Base-by-base conservation (phyloP, 1,140 invertebrate genomes). In the Centruroides sculpturatus region DNA sequence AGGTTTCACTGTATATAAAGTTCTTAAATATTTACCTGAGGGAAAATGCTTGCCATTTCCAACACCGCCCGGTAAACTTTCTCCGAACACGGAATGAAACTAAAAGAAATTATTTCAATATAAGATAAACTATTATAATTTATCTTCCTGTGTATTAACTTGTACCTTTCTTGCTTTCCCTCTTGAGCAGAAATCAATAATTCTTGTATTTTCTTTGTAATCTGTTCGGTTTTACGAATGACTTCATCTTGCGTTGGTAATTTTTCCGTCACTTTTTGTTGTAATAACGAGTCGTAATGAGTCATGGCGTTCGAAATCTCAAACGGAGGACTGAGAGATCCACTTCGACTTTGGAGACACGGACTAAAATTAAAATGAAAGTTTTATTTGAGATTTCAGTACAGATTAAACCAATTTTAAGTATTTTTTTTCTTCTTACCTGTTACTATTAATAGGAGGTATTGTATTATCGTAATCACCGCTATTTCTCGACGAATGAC, bases 171-270 rank as follows among this genome's bases (percentile, higher is more conserved):
- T 77, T 70, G 78, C 70, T 72, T 75, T 13, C 70, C 71, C 63
- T 78, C 77, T 70, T 87, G 84, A 72, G 89, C 87, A 49, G 82
- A 81, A 63, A 79, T 77, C 75, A 89, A 86, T 41, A 95, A 76
- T 69, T 92, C 88, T 71, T 92, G 89, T 52, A 95, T 89, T 57
- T 85, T 81, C 69, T 84, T 85, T 1, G 91, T 94, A 5, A 94
- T 88, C 64, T 83, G 81, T 71, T 92, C 88, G 0, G 89, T 91
- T 66, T 86, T 83, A 56, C 82, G 76, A 58, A 87, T 82, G 3
- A 94, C 85, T 67, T 88, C 83, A 67, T 88, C 85, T 41, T 81
- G 75, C 13, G 69, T 67, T 0, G 76, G 76, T 55, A 75, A 64
- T 11, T 36, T 6, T 23, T 34, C 34, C 5, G n/a, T 6, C 5